phyloP scores from a whole-genome alignment of 2,888 invertebrate species.

The Amitus sp. region DNA sequence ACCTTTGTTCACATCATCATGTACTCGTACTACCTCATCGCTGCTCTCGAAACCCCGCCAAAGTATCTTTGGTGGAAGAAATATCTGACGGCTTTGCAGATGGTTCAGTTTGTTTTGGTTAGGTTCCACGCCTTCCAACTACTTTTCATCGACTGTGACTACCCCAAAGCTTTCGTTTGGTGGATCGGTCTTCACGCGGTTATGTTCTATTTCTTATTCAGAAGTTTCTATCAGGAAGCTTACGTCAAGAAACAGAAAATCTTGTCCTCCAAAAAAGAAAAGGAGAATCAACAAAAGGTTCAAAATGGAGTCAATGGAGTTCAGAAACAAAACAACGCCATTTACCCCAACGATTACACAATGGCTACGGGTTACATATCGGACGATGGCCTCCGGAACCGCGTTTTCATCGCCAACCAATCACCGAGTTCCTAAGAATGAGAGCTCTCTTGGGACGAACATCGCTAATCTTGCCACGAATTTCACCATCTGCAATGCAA shows the following conservation, averaged over 20 bases:
- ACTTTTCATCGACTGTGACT: constrained; percentile 88
- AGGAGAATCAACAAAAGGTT: constrained; percentile 30
- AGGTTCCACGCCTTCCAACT: constrained; percentile 91
- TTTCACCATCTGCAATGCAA: too few relatives aligned
- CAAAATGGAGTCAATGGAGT: constrained; percentile 33
- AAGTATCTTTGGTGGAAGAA: constrained; percentile 97
- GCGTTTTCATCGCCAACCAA: constrained; percentile 66
- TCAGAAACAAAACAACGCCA: constrained; percentile 55
- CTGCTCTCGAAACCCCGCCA: constrained; percentile 88
- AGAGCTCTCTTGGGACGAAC: not conserved
- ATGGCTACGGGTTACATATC: constrained; percentile 69
- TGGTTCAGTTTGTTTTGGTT: constrained; percentile 90
- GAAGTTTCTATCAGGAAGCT: constrained; percentile 87
- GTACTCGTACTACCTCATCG: constrained; percentile 92
- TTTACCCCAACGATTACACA: constrained; percentile 62
- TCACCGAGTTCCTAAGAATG: constrained; percentile 18
- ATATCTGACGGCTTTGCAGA: constrained; percentile 90
- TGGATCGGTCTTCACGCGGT: constrained; percentile 93
- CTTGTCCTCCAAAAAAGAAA: constrained; percentile 31
- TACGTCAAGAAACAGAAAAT: constrained; percentile 69
- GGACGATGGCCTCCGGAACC: constrained; percentile 65
- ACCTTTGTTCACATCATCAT: constrained; percentile 95
- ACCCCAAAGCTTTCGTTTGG: constrained; percentile 88
- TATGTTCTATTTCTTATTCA: constrained; percentile 93
- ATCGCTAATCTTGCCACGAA: not conserved